A percentile compares a stretch with the other conserved stretches of the same genome.
phyloP scores from a whole-genome alignment of 2,888 invertebrate species.

The Zelleria hepariella region DNA sequence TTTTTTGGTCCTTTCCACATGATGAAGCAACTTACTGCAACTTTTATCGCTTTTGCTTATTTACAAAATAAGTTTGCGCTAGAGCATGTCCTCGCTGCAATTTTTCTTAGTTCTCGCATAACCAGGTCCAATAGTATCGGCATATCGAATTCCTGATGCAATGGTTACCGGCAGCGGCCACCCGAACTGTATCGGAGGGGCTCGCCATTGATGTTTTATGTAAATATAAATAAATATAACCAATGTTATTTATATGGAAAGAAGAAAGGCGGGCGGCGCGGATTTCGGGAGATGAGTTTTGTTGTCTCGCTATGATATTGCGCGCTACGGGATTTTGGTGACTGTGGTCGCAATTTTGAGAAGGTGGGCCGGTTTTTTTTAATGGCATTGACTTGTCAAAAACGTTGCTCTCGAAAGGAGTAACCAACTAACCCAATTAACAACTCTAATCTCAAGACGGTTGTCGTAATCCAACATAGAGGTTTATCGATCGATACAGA shows the following conservation, averaged over 20 bases:
- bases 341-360: neutral
- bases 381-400: too few species aligned
- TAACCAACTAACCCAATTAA: too few species aligned
- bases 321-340: neutral
- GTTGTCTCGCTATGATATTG: neutral
- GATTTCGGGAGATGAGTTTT: neutral
- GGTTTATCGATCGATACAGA: too few species aligned
- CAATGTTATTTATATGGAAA: neutral
- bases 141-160: conserved; percentile 27
- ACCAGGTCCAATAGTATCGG: conserved; percentile 16
- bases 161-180: conserved; percentile 18
- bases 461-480: too few species aligned
- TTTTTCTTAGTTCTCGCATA: conserved; percentile 26
- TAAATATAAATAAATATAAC: neutral
- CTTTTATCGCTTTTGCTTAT: too few species aligned
- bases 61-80: too few species aligned
- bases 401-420: too few species aligned
- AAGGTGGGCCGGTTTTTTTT: too few species aligned
- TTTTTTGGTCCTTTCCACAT: too few species aligned
- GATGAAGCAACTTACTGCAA: too few species aligned
- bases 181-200: conserved; percentile 20
- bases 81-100: too few species aligned
- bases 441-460: too few species aligned
- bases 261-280: neutral
- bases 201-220: conserved; percentile 11